These are phyloP conservation scores for Lagopus muta DNA, from an alignment of 2,113 vertebrate genomes.

Conservation along the genomic window DNA sequence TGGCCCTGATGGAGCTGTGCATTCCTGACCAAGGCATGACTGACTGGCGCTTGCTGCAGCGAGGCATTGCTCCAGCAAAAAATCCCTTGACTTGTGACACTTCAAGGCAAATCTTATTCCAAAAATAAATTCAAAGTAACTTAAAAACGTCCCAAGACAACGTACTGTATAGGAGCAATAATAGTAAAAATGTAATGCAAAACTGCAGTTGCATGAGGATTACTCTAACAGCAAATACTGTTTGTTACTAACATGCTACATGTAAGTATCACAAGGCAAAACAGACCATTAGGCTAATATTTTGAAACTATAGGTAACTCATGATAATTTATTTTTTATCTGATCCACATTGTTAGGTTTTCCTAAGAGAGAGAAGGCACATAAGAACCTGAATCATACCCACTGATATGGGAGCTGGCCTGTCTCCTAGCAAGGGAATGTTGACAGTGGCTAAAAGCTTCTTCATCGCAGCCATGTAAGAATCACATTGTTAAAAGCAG, in stretches of 20 bases:
- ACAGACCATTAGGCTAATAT: background rate
- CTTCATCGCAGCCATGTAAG: background rate
- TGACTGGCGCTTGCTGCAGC: background rate
- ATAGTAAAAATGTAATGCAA: conserved; percentile 2
- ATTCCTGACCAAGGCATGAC: fast-evolving
- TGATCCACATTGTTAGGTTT: background rate
- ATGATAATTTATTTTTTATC: background rate
- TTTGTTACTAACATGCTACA: background rate
- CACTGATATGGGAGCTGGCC: background rate
- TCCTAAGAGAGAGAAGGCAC: background rate
- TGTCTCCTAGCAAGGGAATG: background rate
- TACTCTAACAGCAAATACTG: background rate
- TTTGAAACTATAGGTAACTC: background rate
- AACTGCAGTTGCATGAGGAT: background rate
- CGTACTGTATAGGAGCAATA: background rate
- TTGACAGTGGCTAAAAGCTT: background rate
- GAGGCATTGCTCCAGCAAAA: background rate
- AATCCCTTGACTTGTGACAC: background rate
- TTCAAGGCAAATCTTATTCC: background rate
- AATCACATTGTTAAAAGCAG: background rate
- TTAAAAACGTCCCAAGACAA: conserved; percentile 7
- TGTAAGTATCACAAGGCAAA: background rate
- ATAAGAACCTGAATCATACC: background rate
- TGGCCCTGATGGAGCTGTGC: background rate
- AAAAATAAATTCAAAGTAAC: background rate